phyloP scores from a whole-genome alignment of 2,797 vertebrate species.

The Helarctos malayanus region DNA sequence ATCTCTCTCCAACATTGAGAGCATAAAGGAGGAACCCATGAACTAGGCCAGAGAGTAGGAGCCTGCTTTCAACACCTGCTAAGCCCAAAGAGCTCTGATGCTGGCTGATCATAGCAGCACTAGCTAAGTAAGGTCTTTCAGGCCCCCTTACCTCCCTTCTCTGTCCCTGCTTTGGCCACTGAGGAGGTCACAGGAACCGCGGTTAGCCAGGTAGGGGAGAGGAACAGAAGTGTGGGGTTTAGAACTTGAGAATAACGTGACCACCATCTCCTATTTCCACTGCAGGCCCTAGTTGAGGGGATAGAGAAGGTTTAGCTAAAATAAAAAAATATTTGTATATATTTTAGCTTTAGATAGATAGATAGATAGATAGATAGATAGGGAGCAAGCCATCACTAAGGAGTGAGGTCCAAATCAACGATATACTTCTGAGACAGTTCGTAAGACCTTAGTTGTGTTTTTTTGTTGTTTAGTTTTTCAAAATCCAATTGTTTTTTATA shows the following conservation, averaged over 20 bases:
- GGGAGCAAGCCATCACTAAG: not conserved
- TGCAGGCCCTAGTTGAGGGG: not conserved
- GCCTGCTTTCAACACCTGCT: not conserved
- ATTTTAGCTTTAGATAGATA: not conserved
- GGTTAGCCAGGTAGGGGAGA: not conserved
- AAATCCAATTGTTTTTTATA: constrained; percentile 44
- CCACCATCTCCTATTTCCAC: not conserved
- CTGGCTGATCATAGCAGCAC: not conserved
- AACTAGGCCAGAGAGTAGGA: not conserved
- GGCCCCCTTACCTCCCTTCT: not conserved
- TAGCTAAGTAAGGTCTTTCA: not conserved
- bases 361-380: not conserved
- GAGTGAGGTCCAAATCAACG: not conserved
- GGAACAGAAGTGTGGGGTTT: not conserved
- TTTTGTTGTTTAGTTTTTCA: constrained; percentile 48
- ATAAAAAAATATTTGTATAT: not conserved
- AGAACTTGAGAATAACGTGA: not conserved
- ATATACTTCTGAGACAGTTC: constrained; percentile 10
- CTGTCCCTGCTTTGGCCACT: not conserved
- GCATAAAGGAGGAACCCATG: not conserved
- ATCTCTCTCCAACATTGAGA: not conserved
- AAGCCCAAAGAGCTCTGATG: not conserved
- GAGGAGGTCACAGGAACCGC: not conserved
- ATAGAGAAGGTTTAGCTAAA: not conserved
- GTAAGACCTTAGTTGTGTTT: not conserved